These are phyloP conservation scores for Apostichopus japonicus DNA, from an alignment of 35 echinoderm and acorn worm genomes.

Conservation along the genomic window DNA sequence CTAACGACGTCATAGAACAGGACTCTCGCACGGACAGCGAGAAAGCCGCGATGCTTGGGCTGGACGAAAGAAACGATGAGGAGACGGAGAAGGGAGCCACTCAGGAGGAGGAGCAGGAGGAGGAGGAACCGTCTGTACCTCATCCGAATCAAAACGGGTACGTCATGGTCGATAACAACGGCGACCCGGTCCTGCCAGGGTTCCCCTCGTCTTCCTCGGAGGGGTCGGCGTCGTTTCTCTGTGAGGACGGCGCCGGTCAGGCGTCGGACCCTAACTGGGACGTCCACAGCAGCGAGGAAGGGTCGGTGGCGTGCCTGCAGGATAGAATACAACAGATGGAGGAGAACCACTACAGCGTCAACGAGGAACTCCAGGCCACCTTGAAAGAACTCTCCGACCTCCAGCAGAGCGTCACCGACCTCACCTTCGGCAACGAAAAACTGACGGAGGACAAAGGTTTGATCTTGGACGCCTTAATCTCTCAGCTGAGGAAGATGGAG, in stretches of 20 bases:
- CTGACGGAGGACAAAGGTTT: slow-evolving; percentile 84
- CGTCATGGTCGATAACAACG: slow-evolving; percentile 75
- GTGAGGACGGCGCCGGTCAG: slow-evolving; percentile 62
- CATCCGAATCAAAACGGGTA: slow-evolving; percentile 52
- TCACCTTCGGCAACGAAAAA: slow-evolving; percentile 87
- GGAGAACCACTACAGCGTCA: slow-evolving; percentile 97
- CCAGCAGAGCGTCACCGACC: slow-evolving; percentile 80
- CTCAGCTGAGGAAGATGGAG: slow-evolving; percentile 80
- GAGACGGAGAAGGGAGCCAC: slow-evolving; percentile 10
- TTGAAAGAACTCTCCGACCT: slow-evolving; percentile 93
- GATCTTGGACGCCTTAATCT: slow-evolving; percentile 73
- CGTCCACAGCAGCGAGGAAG: slow-evolving; percentile 93
- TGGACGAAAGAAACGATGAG: slow-evolving; percentile 71
- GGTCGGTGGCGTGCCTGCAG: slow-evolving; percentile 94
- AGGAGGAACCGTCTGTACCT: background rate
- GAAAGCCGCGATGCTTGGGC: slow-evolving; percentile 79
- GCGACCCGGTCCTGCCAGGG: slow-evolving; percentile 73
- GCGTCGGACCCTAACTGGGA: slow-evolving; percentile 91
- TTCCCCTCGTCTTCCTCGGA: slow-evolving; percentile 88
- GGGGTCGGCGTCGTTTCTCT: slow-evolving; percentile 42
- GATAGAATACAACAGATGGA: slow-evolving; percentile 99
- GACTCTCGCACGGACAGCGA: slow-evolving; percentile 87
- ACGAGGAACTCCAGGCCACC: slow-evolving; percentile 96
- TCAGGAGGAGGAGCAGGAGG: slow-evolving; percentile 10
- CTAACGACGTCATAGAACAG: slow-evolving; percentile 56